Evolutionary conservation across 2,113 vertebrate genomes (phyloP).

Genomic region (Crotalus horridus): DNA sequence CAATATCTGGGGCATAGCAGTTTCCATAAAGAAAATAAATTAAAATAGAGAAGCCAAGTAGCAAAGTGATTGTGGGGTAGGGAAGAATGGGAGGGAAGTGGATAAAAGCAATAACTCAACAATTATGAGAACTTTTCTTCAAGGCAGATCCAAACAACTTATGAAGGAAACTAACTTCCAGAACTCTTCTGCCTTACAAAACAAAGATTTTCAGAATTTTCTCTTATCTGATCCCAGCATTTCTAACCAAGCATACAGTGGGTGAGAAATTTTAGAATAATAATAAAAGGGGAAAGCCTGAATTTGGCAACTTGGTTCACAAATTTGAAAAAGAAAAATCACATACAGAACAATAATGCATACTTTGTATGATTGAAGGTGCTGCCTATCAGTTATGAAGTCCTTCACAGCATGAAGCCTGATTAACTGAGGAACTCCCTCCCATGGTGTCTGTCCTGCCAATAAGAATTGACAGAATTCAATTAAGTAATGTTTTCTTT

Average conservation of each 20-base stretch:
- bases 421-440: not conserved
- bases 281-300: not conserved
- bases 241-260: not conserved
- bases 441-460: not conserved
- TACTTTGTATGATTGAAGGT: not conserved
- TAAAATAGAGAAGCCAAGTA: not conserved
- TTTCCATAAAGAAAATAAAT: constrained; percentile 6
- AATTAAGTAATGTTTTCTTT: not conserved
- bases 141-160: not conserved
- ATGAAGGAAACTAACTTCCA: not conserved
- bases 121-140: not conserved
- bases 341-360: not conserved
- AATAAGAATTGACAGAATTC: not conserved
- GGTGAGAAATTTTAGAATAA: not conserved
- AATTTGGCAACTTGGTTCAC: not conserved
- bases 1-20: not conserved
- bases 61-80: not conserved
- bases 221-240: not conserved
- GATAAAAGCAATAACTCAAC: not conserved
- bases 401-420: not conserved
- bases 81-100: not conserved
- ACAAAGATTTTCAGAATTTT: not conserved
- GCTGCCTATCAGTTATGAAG: not conserved
- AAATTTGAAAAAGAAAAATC: not conserved
- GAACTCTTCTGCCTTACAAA: not conserved